Percentiles rank a stretch among this genome's conserved stretches.
These are phyloP conservation scores for Poecile atricapillus DNA, from an alignment of 2,113 vertebrate genomes.

Conservation along the genomic window DNA sequence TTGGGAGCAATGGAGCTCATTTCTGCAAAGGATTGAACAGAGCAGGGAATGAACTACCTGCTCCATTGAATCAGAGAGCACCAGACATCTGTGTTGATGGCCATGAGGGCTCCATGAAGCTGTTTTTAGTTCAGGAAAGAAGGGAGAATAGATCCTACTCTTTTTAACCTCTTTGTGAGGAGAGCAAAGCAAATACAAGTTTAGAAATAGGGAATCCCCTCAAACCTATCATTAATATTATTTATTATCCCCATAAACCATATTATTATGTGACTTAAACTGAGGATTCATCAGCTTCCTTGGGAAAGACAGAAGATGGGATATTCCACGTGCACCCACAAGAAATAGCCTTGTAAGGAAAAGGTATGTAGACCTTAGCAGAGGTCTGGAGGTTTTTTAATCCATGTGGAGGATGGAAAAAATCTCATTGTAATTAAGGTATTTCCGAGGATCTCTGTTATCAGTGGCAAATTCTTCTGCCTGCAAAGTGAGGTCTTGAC, in stretches of 20 bases:
- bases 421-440: neutral
- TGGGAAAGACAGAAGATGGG: neutral
- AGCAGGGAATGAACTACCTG: neutral
- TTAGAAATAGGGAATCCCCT: neutral
- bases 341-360: neutral
- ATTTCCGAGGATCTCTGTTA: neutral
- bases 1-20: neutral
- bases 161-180: neutral
- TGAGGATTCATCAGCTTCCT: neutral
- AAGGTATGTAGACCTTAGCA: rapidly evolving
- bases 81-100: neutral
- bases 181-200: neutral
- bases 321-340: neutral
- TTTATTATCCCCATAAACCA: neutral
- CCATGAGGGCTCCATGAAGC: neutral
- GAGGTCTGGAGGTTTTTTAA: neutral
- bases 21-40: neutral
- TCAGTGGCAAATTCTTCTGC: neutral
- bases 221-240: neutral
- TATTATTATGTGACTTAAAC: neutral
- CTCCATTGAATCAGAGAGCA: neutral
- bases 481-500: neutral
- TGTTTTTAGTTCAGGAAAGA: neutral
- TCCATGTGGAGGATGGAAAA: neutral
- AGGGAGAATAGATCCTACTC: neutral